These are phyloP conservation scores for Cosmia trapezina DNA, from an alignment of 2,888 invertebrate species.

Conservation along the genomic window DNA sequence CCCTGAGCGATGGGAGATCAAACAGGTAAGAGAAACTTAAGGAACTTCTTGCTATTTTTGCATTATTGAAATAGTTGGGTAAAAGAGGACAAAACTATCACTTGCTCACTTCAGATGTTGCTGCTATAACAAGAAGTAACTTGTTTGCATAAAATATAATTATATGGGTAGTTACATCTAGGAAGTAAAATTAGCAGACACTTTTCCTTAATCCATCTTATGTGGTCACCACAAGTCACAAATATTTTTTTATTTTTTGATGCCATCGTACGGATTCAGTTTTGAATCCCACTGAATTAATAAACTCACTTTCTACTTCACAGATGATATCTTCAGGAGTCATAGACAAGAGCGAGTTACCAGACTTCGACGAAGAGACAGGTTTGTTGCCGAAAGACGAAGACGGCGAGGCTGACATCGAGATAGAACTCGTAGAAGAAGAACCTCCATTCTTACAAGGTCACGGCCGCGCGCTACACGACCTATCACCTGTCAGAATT, in stretches of 20 bases:
- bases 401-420: conserved; percentile 99
- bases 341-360: conserved; percentile 97
- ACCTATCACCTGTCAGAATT: conserved; percentile 97
- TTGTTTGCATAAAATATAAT: too few species aligned
- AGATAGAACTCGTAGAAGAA: conserved; percentile 99
- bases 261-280: background rate
- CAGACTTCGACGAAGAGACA: conserved; percentile 99
- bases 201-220: too few species aligned
- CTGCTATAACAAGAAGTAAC: too few species aligned
- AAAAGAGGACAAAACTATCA: too few species aligned
- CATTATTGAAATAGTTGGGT: background rate
- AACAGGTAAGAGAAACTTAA: conserved; percentile 91
- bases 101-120: too few species aligned
- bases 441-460: conserved; percentile 99
- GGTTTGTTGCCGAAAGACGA: conserved; percentile 97
- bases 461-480: conserved; percentile 97
- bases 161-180: too few species aligned
- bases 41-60: background rate
- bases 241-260: too few species aligned
- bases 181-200: too few species aligned
- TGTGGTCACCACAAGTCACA: too few species aligned
- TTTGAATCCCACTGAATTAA: background rate
- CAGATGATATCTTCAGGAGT: conserved; percentile 98
- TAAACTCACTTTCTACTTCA: background rate
- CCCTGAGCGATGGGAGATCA: conserved; percentile 99